phyloP scores from a whole-genome alignment of 1,140 invertebrate genomes.

The Scaptomyza montana region DNA sequence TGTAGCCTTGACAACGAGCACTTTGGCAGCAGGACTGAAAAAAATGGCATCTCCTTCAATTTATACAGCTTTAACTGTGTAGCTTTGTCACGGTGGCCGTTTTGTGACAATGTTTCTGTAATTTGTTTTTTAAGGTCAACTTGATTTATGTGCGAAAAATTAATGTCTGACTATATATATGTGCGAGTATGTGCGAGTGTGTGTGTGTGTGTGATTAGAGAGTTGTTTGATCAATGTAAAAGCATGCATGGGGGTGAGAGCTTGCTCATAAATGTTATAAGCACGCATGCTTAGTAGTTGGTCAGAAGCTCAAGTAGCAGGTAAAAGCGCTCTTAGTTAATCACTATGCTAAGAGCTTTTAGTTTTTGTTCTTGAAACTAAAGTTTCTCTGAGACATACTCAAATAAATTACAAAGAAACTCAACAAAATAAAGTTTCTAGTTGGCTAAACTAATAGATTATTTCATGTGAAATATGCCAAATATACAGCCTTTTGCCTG shows the following conservation, averaged over 20 bases:
- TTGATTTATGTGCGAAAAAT: slow-evolving; percentile 74
- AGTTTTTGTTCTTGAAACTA: no score
- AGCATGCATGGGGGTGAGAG: neutral
- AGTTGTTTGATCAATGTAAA: slow-evolving; percentile 44
- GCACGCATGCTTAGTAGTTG: slow-evolving; percentile 1
- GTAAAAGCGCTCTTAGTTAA: neutral
- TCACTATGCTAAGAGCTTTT: neutral
- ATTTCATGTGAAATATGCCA: no score
- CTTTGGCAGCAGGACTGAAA: neutral
- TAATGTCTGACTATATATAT: slow-evolving; percentile 22
- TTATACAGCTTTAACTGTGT: slow-evolving; percentile 2
- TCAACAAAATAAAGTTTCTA: no score
- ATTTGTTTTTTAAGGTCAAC: slow-evolving; percentile 67
- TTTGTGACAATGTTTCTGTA: slow-evolving; percentile 54
- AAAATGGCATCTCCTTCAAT: slow-evolving; percentile 27
- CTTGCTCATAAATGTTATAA: neutral
- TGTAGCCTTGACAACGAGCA: neutral
- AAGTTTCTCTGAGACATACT: no score
- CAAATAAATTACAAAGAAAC: no score
- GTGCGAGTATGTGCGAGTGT: slow-evolving; percentile 19
- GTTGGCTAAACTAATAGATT: no score
- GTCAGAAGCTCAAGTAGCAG: neutral
- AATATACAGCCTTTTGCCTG: no score
- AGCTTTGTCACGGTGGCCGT: slow-evolving; percentile 43
- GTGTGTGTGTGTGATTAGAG: slow-evolving; percentile 23